Conservation (phyloP, 2,888 invertebrate species). For the Thumatha senex region DNA sequence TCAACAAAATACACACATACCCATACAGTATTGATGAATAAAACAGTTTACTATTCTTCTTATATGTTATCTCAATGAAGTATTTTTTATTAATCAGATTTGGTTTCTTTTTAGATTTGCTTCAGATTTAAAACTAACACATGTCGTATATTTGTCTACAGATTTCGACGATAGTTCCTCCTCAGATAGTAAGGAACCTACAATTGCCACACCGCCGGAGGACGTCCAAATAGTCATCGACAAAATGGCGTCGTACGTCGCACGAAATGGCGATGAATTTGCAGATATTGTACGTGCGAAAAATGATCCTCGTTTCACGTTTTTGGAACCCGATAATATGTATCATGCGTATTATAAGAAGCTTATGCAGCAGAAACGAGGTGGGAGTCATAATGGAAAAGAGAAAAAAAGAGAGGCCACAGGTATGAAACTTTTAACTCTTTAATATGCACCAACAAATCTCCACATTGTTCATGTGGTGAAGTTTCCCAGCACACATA, state of each 20-base stretch:
- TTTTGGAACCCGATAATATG: conserved; percentile 89
- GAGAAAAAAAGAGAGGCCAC: conserved; percentile 34
- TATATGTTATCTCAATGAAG: too few species aligned
- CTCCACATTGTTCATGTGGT: too few species aligned
- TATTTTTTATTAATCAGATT: too few species aligned
- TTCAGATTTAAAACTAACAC: too few species aligned
- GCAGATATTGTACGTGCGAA: conserved; percentile 93
- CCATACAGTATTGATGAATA: too few species aligned
- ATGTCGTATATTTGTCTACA: conserved; percentile 31
- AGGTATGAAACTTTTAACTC: conserved; percentile 21
- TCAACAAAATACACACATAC: too few species aligned
- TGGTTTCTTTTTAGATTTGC: too few species aligned
- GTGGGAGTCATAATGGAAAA: conserved; percentile 49
- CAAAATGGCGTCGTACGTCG: conserved; percentile 98
- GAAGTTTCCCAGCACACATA: too few species aligned
- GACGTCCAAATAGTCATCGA: conserved; percentile 95
- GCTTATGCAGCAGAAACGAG: conserved; percentile 61
- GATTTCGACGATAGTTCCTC: conserved; percentile 67
- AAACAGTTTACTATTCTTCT: too few species aligned
- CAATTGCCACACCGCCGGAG: conserved; percentile 87
- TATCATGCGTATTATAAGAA: conserved; percentile 92
- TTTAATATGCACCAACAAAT: too few species aligned
- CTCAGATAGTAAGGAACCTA: conserved; percentile 55
- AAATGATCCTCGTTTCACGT: conserved; percentile 94
- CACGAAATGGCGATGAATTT: conserved; percentile 97